phyloP scores from a whole-genome alignment of 2,888 invertebrate species.

The Meghimatium bilineatum region DNA sequence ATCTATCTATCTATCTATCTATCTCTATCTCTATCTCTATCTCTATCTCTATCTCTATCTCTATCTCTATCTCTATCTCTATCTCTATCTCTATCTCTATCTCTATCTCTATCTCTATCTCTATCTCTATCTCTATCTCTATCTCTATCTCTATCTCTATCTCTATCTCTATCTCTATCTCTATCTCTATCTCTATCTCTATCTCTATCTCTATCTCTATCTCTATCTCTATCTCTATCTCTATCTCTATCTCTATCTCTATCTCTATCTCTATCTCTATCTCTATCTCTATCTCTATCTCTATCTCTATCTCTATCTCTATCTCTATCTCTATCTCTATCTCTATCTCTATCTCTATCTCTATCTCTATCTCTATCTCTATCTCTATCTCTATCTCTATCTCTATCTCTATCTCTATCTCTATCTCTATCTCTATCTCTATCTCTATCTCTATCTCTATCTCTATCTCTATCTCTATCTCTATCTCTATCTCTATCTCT shows the following conservation, averaged over 20 bases:
- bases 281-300: no score
- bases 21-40: constrained; percentile 6
- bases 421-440: no score
- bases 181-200: background rate
- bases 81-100: constrained; percentile 7
- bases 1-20: no score
- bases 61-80: constrained; percentile 26
- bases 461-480: background rate
- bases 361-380: no score
- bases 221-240: constrained; percentile 3
- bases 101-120: background rate
- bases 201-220: background rate
- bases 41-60: constrained; percentile 6
- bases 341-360: no score
- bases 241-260: constrained; percentile 3
- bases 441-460: no score
- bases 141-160: no score
- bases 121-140: no score
- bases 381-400: background rate
- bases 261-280: no score
- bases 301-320: no score
- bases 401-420: background rate
- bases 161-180: background rate
- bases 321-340: no score
- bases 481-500: no score